Base-by-base conservation (phyloP, 2,888 invertebrate genomes). In the Cataglyphis cursor region DNA sequence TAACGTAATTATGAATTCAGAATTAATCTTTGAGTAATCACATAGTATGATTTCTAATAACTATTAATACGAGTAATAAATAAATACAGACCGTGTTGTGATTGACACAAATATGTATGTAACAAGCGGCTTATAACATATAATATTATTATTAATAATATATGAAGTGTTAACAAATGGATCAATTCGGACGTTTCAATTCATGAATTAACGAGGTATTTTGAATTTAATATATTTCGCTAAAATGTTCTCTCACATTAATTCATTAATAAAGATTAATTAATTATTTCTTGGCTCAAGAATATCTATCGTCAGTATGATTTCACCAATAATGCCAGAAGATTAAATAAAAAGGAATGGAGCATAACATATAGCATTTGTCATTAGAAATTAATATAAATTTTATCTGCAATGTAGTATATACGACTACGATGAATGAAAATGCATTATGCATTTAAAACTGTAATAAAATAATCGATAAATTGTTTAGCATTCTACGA, bases 191-290 rank as follows among this genome's bases (percentile, higher is more conserved):
- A 24, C 24, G 51, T 64, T 64, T 51, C 51, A 24, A 75, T 75
- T 64, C 35, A 21, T 64, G 61, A 61, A 41, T 21, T 21, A 35
- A 51, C 24, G 51, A 74, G 31, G 21, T 75, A 75, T 75, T 75
- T 51, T n/a, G 64, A 75, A 75, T 75, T 75, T 35, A 24, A 24
- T 18, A 51, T 35, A 41, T 48, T 74, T 62, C 62, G 21, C 44
- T 74, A 74, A 48, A 74, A 61, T 74, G 64, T 3, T 74, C 65
- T 51, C 51, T 24, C 65, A 24, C 12, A 38, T 44, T 44, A 48
- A 35, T 75, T 64, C 35, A 75, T 75, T 51, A 75, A 75, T 64
- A 35, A 35, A 51, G 35, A 51, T 75, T 75, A 75, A 65, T 75
- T 64, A 75, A 64, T 75, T 75, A n/a, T 74, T 62, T 51, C 28